Base-by-base conservation (phyloP, 2,797 vertebrate genomes). In the Acrossocheilus fasciatus region DNA sequence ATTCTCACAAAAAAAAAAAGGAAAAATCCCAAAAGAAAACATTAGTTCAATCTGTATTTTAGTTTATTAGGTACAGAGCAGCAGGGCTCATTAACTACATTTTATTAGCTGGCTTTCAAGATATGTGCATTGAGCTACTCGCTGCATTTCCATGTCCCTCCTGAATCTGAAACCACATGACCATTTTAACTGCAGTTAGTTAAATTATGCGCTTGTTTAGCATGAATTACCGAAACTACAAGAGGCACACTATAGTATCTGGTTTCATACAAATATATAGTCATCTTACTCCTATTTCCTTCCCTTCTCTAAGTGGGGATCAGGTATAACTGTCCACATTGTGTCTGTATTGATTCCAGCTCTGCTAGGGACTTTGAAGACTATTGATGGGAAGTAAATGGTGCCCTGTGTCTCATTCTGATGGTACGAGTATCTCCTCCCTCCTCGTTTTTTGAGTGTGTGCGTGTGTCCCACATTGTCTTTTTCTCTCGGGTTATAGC, bases 271-370 rank as follows among this genome's bases (percentile, higher is more conserved):
- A 78, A 78, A 68, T 23, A 70, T 69, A 57, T 68, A 54, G 73
- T 68, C 74, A 84, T n/a, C 74, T 20, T 57, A 20, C 62, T 85
- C 62, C 11, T 43, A 34, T 84, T 64, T 76, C 20, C 30, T 75
- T 34, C 52, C 47, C 36, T 78, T 47, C 36, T 78, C 62, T 69
- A 78, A 57, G 64, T 85, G 74, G 83, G 10, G 64, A 85, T 85
- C 83, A 85, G 64, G 50, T 85, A 23, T 54, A 78, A 78, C 36
- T 11, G 74, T 45, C n/a, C 47, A 70, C 34, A 68, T 54, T 77
- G 62, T 84, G 59, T 76, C 77, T 86, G 64, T 80, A 86, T 86
- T 81, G 85, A 86, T 80, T 75, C 41, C 64, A 86, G 77, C 52
- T 72, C 75, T 70, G 84, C 39, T 17, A 47, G 47, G 54, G 68